Base-by-base conservation (phyloP, 2,888 invertebrate species). In the Cerastis rubricosa region DNA sequence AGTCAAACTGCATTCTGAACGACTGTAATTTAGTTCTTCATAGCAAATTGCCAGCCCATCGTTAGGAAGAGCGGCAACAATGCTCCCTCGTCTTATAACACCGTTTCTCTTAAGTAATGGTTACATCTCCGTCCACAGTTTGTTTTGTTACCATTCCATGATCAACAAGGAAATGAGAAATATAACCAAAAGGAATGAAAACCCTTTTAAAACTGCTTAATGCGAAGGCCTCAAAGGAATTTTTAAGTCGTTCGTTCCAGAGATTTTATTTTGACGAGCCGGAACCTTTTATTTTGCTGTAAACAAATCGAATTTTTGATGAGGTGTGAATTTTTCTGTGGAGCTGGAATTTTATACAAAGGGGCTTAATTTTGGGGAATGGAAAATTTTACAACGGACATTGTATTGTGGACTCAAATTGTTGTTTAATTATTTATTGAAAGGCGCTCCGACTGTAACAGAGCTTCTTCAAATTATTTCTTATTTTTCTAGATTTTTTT, bases 261-360 rank as follows among this genome's bases (percentile, higher is more conserved):
- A 45, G 45, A 78, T 68, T 71, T 72, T 40, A 54, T 80, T 88
- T 74, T 70, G 65, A 68, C 51, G 67, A 57, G 63, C 17, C 4
- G 19, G 45, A 65, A 11, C 40, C 61, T 76, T 76, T 86, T 84
- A 76, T 69, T 69, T 35, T 35, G 17, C 47, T 25, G 59, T 67
- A 71, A 78, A 76, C 59, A 78, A 80, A 85, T 79, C 43, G 73
- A 66, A 66, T 75, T 85, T 78, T 75, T 85, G 29, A 81, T 85
- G 68, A 81, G 71, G 63, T 70, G 70, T 66, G 64, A 74, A 47
- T 76, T 73, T 78, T 76, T 25, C 51, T 63, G 67, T 29, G 12
- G 14, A 66, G 12, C 17, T 65, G 25, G 64, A 57, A 29, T 63
- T 67, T 25, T 57, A 3, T 66, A 49, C n/a, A 57, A 64, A 59